phyloP scores from a whole-genome alignment of 2,797 vertebrate species.

The Gobio occitaniae region DNA sequence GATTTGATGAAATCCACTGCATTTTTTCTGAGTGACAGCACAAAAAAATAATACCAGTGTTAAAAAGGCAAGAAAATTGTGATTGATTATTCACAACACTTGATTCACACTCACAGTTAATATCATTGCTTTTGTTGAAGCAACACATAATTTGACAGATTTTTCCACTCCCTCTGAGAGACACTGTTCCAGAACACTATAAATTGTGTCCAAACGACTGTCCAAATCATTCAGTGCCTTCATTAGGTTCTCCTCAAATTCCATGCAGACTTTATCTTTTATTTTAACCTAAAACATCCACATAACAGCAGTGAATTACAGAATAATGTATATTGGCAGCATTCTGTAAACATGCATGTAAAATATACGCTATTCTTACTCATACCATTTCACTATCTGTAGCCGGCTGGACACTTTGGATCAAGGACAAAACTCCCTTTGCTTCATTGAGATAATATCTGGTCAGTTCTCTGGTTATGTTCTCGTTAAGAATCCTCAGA shows the following conservation, averaged over 20 bases:
- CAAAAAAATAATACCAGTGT: neutral
- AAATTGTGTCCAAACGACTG: neutral
- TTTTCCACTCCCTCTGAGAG: slow-evolving; percentile 1
- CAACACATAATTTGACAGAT: neutral
- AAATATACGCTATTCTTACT: no score
- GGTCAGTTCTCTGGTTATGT: no score
- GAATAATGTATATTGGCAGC: neutral
- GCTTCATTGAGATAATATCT: no score
- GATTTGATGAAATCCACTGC: neutral
- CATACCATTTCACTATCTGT: no score
- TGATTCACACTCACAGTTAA: neutral
- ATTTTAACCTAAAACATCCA: neutral
- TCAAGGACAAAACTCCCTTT: no score
- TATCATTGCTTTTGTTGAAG: neutral
- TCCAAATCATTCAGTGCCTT: neutral
- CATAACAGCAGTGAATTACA: neutral
- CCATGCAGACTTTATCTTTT: no score
- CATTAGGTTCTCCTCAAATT: neutral
- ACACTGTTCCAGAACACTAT: neutral
- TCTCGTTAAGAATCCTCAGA: no score
- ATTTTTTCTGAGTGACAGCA: neutral
- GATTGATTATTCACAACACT: neutral
- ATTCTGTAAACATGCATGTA: neutral
- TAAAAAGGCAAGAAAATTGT: neutral
- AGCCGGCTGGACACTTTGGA: no score